A percentile compares a stretch with the other conserved stretches of the same genome.
These are phyloP conservation scores for Pammene fasciana DNA, from an alignment of 2,888 invertebrate genomes.

Conservation along the genomic window DNA sequence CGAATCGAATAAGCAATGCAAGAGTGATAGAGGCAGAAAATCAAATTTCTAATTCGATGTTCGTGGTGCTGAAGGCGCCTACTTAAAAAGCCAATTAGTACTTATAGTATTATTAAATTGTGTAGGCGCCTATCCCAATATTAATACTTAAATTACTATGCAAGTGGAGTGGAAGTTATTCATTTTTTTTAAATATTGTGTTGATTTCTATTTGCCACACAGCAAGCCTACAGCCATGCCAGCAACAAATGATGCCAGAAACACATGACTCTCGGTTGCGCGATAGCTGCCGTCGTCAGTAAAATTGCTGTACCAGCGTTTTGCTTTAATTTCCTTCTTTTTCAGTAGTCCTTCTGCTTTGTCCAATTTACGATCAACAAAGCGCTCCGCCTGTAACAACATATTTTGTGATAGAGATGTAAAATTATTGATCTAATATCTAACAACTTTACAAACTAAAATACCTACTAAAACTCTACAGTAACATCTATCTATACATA, in stretches of 20 bases:
- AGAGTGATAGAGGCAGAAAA: no score
- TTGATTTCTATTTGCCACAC: conserved; percentile 70
- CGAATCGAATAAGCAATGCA: no score
- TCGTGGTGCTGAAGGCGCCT: no score
- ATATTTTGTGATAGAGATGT: conserved; percentile 8
- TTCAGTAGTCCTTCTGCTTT: conserved; percentile 90
- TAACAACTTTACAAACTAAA: not conserved
- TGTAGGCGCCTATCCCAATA: not conserved
- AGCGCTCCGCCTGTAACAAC: conserved; percentile 88
- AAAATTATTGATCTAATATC: not conserved
- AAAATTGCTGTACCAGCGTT: conserved; percentile 89
- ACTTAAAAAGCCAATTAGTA: not conserved
- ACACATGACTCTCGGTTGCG: conserved; percentile 90
- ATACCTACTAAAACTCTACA: no score
- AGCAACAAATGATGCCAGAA: conserved; percentile 90
- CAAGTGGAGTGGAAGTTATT: conserved; percentile 26
- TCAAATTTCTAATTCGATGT: no score
- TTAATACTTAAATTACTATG: conserved; percentile 4
- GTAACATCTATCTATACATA: no score
- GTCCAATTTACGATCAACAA: conserved; percentile 91
- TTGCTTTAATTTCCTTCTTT: conserved; percentile 87
- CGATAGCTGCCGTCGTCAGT: conserved; percentile 86
- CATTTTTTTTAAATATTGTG: conserved; percentile 6
- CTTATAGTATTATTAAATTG: not conserved
- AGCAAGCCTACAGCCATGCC: conserved; percentile 89